These are phyloP conservation scores for Capitulum mitella DNA, from an alignment of 2,888 invertebrate genomes.

Conservation along the genomic window DNA sequence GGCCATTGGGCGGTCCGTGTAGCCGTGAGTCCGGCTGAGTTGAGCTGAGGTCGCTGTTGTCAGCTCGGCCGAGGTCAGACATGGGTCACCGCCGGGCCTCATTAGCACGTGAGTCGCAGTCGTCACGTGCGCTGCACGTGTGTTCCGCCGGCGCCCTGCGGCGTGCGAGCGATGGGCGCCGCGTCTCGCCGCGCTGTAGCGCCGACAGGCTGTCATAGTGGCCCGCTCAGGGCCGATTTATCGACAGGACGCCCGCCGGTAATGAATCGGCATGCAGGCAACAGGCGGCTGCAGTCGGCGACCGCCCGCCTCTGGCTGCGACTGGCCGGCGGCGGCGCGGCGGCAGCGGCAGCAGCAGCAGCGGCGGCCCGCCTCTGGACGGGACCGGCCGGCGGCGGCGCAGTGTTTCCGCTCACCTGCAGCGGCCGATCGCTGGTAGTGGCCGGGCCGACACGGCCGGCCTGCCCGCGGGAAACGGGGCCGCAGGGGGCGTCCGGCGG, in stretches of 20 bases:
- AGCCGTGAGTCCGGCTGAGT: too few species aligned
- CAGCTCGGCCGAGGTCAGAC: too few species aligned
- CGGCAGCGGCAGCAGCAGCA: neutral
- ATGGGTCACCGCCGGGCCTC: neutral
- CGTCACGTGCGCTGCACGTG: too few species aligned
- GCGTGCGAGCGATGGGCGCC: neutral
- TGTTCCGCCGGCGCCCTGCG: neutral
- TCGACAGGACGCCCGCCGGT: neutral
- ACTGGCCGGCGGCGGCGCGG: neutral
- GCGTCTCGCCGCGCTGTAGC: neutral
- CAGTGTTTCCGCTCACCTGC: neutral
- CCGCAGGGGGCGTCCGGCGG: neutral
- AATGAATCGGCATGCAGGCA: neutral
- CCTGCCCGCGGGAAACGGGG: neutral
- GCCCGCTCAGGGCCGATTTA: neutral
- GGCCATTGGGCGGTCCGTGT: too few species aligned
- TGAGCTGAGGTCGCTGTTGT: too few species aligned
- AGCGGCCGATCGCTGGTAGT: neutral
- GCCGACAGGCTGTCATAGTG: neutral
- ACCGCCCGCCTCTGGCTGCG: neutral
- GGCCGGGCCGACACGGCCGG: neutral
- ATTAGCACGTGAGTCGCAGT: too few species aligned
- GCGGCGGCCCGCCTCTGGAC: too few species aligned
- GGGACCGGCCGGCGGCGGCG: too few species aligned
- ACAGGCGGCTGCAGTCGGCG: neutral